Conservation (phyloP, 2,888 invertebrate genomes). For the Netelia virgata region DNA sequence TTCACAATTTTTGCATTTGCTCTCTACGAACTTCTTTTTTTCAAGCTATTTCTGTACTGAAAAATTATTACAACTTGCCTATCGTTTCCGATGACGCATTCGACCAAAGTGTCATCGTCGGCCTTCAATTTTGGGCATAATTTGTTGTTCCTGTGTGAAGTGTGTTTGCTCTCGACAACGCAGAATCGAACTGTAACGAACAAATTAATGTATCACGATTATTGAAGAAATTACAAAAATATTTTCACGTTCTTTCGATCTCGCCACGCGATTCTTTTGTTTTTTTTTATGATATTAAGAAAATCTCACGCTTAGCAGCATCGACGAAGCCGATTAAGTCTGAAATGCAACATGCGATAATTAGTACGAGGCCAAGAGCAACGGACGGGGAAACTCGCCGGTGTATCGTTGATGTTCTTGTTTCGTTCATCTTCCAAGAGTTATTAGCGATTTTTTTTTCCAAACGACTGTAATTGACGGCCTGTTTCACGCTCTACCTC, state of each 20-base stretch:
- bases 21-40: no score
- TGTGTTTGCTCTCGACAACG: constrained; percentile 89
- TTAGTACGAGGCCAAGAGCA: constrained; percentile 7
- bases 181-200: constrained; percentile 89
- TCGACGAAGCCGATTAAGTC: constrained; percentile 40
- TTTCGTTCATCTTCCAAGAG: constrained; percentile 35
- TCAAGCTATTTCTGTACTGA: no score
- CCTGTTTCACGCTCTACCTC: no score
- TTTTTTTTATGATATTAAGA: constrained; percentile 4
- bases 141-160: constrained; percentile 87
- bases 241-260: not conserved
- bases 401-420: constrained; percentile 14
- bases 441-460: not conserved
- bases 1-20: no score
- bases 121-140: constrained; percentile 88
- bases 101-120: constrained; percentile 87
- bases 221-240: constrained; percentile 9
- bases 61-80: constrained; percentile 85
- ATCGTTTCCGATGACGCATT: constrained; percentile 90
- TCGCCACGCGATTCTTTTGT: not conserved
- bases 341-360: constrained; percentile 33
- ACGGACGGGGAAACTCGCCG: not conserved
- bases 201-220: not conserved
- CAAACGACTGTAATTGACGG: no score
- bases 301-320: constrained; percentile 63